These are phyloP conservation scores for Hemithea aestivaria DNA, from an alignment of 2,888 invertebrate genomes.

Conservation along the genomic window DNA sequence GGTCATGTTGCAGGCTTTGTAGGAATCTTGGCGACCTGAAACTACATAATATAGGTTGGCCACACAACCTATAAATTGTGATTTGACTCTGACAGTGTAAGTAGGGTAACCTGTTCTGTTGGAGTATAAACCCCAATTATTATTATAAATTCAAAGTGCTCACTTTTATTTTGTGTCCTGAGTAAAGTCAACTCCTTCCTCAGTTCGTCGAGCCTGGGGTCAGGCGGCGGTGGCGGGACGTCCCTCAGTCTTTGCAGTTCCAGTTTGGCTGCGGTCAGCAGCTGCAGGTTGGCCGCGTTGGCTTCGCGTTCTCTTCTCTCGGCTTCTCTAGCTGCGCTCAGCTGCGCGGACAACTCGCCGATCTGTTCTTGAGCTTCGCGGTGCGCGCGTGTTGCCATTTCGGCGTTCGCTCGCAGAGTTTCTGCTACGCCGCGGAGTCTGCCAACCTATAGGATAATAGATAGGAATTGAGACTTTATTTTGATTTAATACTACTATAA, in stretches of 20 bases:
- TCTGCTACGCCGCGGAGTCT: slow-evolving; percentile 76
- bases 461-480: too few relatives aligned
- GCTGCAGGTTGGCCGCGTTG: slow-evolving; percentile 72
- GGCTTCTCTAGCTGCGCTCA: slow-evolving; percentile 67
- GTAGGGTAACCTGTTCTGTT: too few relatives aligned
- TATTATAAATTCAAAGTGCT: slow-evolving; percentile 30
- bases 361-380: slow-evolving; percentile 76
- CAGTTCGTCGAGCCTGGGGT: slow-evolving; percentile 86
- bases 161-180: slow-evolving; percentile 87
- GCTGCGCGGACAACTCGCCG: slow-evolving; percentile 66
- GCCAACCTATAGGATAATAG: slow-evolving; percentile 50
- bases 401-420: slow-evolving; percentile 79
- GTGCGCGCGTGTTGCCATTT: slow-evolving; percentile 74
- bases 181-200: slow-evolving; percentile 86
- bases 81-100: too few relatives aligned
- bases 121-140: too few relatives aligned
- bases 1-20: too few relatives aligned
- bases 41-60: too few relatives aligned
- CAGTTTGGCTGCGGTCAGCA: slow-evolving; percentile 82
- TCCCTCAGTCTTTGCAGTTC: slow-evolving; percentile 83
- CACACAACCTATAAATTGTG: too few relatives aligned
- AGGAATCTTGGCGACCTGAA: too few relatives aligned
- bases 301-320: slow-evolving; percentile 74
- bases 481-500: too few relatives aligned
- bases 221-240: slow-evolving; percentile 83